phyloP scores from a whole-genome alignment of 2,113 vertebrate genomes.

The Scomber colias region DNA sequence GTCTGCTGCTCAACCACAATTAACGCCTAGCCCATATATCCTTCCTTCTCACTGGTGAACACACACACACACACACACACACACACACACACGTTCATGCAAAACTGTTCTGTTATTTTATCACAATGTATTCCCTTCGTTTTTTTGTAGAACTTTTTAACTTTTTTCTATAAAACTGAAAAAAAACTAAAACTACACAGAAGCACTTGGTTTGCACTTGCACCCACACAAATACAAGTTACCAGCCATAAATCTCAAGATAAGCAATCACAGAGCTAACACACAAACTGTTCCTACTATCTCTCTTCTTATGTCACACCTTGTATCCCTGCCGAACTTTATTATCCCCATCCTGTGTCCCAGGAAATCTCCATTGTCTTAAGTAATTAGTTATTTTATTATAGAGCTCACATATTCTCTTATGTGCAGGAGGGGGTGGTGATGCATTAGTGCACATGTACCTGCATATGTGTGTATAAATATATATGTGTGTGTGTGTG shows the following conservation, averaged over 20 bases:
- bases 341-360: slow-evolving; percentile 38
- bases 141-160: not conserved
- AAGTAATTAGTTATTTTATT: slow-evolving; percentile 68
- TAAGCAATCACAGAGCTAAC: not conserved
- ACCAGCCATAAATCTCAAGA: slow-evolving; percentile 1
- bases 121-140: not conserved
- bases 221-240: slow-evolving; percentile 6
- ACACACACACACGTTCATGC: not conserved
- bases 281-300: not conserved
- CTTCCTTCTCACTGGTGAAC: slow-evolving; percentile 42
- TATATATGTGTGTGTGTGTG: slow-evolving; percentile 1
- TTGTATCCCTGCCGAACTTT: slow-evolving; percentile 41
- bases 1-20: slow-evolving; percentile 70
- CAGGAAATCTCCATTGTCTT: slow-evolving; percentile 60
- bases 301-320: slow-evolving; percentile 4
- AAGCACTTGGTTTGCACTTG: not conserved
- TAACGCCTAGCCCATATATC: slow-evolving; percentile 54
- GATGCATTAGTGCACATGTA: not conserved
- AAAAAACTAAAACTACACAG: not conserved
- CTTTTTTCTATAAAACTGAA: not conserved
- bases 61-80: not conserved
- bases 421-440: slow-evolving; percentile 22
- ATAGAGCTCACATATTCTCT: slow-evolving; percentile 49
- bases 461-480: not conserved
- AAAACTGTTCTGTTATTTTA: not conserved